phyloP scores from a whole-genome alignment of 2,888 invertebrate species.

The Caenorhabditis plicata region DNA sequence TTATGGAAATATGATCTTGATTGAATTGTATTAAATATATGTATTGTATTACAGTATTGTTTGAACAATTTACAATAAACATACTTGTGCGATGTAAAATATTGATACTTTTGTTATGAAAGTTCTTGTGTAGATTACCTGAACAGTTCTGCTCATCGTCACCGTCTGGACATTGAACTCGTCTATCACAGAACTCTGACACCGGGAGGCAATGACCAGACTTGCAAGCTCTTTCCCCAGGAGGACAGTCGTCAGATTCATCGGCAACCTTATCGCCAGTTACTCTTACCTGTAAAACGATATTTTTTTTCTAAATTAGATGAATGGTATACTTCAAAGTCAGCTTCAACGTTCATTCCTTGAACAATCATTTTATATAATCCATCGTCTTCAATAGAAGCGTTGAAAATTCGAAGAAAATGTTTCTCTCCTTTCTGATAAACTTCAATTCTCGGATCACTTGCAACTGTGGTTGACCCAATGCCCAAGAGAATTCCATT shows the following conservation, averaged over 20 bases:
- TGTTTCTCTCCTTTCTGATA: conserved; percentile 45
- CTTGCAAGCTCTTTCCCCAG: conserved; percentile 49
- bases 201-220: conserved; percentile 54
- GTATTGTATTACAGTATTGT: too few species aligned
- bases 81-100: too few species aligned
- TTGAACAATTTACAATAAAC: too few species aligned
- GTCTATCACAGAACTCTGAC: conserved; percentile 49
- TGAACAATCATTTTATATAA: conserved; percentile 43
- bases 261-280: conserved; percentile 33
- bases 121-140: conserved; percentile 32
- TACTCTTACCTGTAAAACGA: conserved; percentile 34
- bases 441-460: conserved; percentile 35
- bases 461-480: conserved; percentile 24
- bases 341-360: conserved; percentile 45
- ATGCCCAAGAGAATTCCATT: conserved; percentile 33
- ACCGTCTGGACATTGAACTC: conserved; percentile 53
- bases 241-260: conserved; percentile 44
- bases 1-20: too few species aligned
- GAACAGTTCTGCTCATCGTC: conserved; percentile 50
- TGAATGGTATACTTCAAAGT: conserved; percentile 25
- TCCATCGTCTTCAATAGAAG: conserved; percentile 40
- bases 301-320: background rate
- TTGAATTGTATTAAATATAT: too few species aligned
- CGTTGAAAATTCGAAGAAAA: conserved; percentile 35
- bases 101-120: too few species aligned